phyloP scores from a whole-genome alignment of 2,797 vertebrate genomes.

The Serranus cabrilla region DNA sequence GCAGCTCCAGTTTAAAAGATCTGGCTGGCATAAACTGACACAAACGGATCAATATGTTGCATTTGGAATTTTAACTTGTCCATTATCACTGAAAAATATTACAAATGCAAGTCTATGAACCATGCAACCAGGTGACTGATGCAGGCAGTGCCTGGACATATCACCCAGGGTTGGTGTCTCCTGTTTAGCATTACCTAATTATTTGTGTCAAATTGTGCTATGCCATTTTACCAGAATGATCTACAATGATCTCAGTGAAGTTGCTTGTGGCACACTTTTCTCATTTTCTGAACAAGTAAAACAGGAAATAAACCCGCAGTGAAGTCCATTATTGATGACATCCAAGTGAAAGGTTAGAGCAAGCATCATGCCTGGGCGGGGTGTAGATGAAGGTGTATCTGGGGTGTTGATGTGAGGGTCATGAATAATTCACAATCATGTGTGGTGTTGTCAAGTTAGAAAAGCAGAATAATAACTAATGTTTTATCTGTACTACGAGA shows the following conservation, averaged over 20 bases:
- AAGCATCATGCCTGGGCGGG: conserved; percentile 47
- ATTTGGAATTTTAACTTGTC: not conserved
- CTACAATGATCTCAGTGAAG: not conserved
- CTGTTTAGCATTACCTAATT: not conserved
- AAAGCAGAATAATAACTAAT: not conserved
- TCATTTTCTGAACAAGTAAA: conserved; percentile 7
- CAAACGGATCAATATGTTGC: not conserved
- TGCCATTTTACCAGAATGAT: not conserved
- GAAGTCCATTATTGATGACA: conserved; percentile 26
- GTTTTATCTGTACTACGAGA: not conserved
- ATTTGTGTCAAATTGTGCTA: conserved; percentile 8
- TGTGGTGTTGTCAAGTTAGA: conserved; percentile 21
- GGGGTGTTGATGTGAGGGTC: conserved; percentile 50
- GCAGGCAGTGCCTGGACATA: conserved; percentile 16
- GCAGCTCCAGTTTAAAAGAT: conserved; percentile 2
- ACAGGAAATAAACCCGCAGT: conserved; percentile 16
- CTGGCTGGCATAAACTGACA: not conserved
- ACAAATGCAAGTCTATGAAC: conserved; percentile 7
- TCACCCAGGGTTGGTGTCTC: conserved; percentile 21
- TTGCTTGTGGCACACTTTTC: not conserved
- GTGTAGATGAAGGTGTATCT: conserved; percentile 26
- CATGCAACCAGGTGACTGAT: conserved; percentile 20
- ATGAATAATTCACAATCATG: conserved; percentile 62
- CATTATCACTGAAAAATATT: conserved; percentile 9
- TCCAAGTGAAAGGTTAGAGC: conserved; percentile 36